Conservation (phyloP, 2,888 invertebrate species). For the Eupithecia subumbrata region DNA sequence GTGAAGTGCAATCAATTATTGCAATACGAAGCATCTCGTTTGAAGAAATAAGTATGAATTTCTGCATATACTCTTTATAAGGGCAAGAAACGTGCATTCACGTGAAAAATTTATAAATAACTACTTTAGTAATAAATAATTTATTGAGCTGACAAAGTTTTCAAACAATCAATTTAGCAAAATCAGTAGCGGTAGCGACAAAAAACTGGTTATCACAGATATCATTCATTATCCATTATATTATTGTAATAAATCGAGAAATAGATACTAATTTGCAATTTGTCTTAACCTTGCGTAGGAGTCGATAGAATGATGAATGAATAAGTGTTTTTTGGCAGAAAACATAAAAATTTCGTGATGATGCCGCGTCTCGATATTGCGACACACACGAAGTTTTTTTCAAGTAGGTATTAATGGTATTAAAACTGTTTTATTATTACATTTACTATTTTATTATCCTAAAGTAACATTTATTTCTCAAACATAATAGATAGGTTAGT, state of each 20-base stretch:
- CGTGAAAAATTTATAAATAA: neutral
- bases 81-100: neutral
- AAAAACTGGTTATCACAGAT: slow-evolving; percentile 22
- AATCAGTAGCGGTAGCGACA: slow-evolving; percentile 25
- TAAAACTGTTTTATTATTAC: too few species aligned
- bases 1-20: too few species aligned
- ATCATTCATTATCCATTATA: slow-evolving; percentile 23
- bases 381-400: neutral
- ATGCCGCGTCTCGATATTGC: neutral
- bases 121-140: neutral
- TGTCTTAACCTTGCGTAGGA: slow-evolving; percentile 46
- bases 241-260: slow-evolving; percentile 43
- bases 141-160: neutral
- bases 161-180: slow-evolving; percentile 14
- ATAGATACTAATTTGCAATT: slow-evolving; percentile 45
- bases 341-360: neutral
- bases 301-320: slow-evolving; percentile 27
- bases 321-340: neutral
- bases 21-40: too few species aligned
- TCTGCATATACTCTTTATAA: neutral
- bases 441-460: too few species aligned
- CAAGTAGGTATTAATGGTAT: too few species aligned
- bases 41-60: too few species aligned
- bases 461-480: too few species aligned
- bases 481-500: too few species aligned